Evolutionary conservation across 2,113 vertebrate species (phyloP).

Genomic region (Mixornis gularis): DNA sequence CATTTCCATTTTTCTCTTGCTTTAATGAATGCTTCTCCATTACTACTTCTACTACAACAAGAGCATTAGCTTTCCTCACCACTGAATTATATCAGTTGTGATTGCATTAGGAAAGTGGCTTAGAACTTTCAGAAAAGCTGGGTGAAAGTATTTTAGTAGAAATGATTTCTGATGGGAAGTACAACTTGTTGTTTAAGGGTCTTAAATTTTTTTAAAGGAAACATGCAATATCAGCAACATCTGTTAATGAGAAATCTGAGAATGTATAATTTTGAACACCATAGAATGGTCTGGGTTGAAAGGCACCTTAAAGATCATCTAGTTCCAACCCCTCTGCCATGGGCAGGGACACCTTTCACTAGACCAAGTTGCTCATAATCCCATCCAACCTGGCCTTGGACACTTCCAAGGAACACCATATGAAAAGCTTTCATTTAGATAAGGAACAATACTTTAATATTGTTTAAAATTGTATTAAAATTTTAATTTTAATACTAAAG

Average conservation of each 20-base stretch:
- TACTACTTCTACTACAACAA: neutral
- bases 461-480: neutral
- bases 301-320: neutral
- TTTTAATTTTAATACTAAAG: neutral
- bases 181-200: neutral
- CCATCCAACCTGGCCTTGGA: neutral
- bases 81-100: neutral
- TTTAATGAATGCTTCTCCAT: slow-evolving; percentile 1
- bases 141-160: neutral
- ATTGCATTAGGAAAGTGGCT: neutral
- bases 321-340: neutral
- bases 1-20: slow-evolving; percentile 19
- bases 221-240: neutral
- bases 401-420: neutral
- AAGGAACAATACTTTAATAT: neutral
- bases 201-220: neutral
- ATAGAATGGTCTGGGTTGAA: neutral
- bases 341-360: neutral
- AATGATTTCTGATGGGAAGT: neutral
- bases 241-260: neutral
- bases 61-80: slow-evolving; percentile 5
- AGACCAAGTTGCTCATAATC: neutral
- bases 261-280: neutral
- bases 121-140: neutral
- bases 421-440: neutral